phyloP scores from a whole-genome alignment of 2,797 vertebrate genomes.

The Microcaecilia unicolor region DNA sequence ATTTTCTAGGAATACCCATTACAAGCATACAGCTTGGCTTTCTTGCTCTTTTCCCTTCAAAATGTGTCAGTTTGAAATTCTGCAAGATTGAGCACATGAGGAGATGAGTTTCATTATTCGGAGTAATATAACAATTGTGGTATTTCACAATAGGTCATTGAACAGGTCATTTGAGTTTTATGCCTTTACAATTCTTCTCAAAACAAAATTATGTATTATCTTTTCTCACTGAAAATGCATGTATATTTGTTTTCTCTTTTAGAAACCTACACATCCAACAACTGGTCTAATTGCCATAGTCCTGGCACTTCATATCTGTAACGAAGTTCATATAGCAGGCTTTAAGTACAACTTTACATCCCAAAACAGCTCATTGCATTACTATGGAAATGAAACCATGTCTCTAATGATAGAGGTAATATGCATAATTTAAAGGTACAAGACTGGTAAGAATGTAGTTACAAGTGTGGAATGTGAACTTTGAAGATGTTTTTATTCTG shows the following conservation, averaged over 20 bases:
- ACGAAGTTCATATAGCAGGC: slow-evolving; percentile 61
- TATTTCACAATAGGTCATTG: too few species aligned
- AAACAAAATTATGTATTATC: neutral
- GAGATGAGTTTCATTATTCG: too few species aligned
- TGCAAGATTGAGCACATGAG: too few species aligned
- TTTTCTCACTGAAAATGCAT: neutral
- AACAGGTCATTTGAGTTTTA: too few species aligned
- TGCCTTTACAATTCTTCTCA: too few species aligned
- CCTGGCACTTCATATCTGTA: slow-evolving; percentile 58
- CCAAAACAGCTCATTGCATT: slow-evolving; percentile 55
- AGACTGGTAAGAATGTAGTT: neutral
- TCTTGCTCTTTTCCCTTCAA: too few species aligned
- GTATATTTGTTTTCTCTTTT: slow-evolving; percentile 4
- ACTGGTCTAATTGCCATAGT: slow-evolving; percentile 64
- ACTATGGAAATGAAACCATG: slow-evolving; percentile 64
- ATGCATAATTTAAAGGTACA: too few species aligned
- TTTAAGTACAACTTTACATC: slow-evolving; percentile 59
- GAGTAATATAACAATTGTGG: too few species aligned
- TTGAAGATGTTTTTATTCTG: too few species aligned
- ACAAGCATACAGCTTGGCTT: too few species aligned
- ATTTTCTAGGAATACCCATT: too few species aligned
- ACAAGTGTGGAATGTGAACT: neutral
- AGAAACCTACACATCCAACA: slow-evolving; percentile 67
- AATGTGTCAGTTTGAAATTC: too few species aligned
- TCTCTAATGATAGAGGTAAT: slow-evolving; percentile 62